Percentiles rank a stretch among this genome's conserved stretches.
Conservation (phyloP, 1,140 invertebrate species). For the Zeugodacus cucurbitae region DNA sequence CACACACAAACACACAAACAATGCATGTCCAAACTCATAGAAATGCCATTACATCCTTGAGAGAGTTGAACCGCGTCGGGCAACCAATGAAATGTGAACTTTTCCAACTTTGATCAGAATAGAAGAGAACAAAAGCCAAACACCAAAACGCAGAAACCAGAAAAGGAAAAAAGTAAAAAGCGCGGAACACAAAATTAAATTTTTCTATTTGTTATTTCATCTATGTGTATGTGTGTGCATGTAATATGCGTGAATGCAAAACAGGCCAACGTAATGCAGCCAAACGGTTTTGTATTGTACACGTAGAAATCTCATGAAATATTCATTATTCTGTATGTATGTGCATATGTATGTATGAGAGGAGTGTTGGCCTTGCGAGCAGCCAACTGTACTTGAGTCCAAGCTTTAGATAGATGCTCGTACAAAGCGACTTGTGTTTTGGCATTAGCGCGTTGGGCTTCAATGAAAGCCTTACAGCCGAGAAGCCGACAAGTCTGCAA, state of each 20-base stretch:
- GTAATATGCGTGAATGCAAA: too few relatives aligned
- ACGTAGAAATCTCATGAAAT: background rate
- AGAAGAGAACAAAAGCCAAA: background rate
- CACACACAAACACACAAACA: too few relatives aligned
- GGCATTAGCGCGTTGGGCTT: background rate
- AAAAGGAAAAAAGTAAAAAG: background rate
- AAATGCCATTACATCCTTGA: background rate
- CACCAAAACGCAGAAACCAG: background rate
- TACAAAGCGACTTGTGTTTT: background rate
- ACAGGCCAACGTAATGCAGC: background rate
- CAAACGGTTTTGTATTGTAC: background rate
- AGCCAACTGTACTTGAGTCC: background rate
- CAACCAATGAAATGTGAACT: background rate
- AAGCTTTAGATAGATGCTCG: background rate
- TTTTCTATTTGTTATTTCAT: background rate
- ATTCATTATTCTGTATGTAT: background rate
- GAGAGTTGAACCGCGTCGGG: background rate
- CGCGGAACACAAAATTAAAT: background rate
- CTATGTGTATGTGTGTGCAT: background rate
- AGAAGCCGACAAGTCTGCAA: too few relatives aligned
- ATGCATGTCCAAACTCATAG: background rate
- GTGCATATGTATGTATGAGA: background rate
- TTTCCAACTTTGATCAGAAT: slow-evolving; percentile 4
- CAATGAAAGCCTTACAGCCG: background rate
- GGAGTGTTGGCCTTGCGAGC: background rate